Evolutionary conservation across 2,113 vertebrate species (phyloP), one percentile per base, ranked within the genome.

Genomic region (Lepisosteus osseus): DNA sequence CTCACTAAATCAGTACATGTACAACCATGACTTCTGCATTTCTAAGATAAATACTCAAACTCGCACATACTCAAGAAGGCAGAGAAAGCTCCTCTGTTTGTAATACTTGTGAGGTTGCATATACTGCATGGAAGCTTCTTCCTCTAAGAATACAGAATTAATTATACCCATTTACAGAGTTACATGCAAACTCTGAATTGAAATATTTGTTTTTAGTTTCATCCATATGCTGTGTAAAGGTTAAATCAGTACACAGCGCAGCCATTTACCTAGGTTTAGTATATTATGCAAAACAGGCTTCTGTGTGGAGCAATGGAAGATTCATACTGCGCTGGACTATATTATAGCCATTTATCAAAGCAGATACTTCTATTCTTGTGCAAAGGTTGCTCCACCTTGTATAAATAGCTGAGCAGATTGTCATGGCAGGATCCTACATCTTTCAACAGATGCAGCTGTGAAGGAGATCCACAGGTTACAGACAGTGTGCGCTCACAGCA

Each of bases 351-450:
- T 72, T 64, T 56, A 66, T 66, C 63, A 66, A 66, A n/a, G 54
- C 45, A 65, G 45, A 43, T 15, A 42, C 40, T 67, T 67, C 65
- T 29, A 55, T 67, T 57, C 42, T 17, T 15, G 56, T n/a, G 42
- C 55, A 13, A 72, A 72, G 51, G 62, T 44, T 45, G 41, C 2
- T 57, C 29, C 65, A 67, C 65, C 41, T 72, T 67, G 42, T 67
- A 67, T 72, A 59, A n/a, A 42, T 14, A 67, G 59, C 14, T 57
- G 71, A 72, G 67, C 54, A 67, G 54, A 67, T 72, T 59, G 54
- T 56, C 41, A 72, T 72, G 41, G 44, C 54, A 72, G 55, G 56
- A 61, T 59, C 65, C 54, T 59, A 67, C 65, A 67, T n/a, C 64
- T 51, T 51, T 67, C 14, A 72, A 44, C 71, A 72, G 71, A 41